Conservation (phyloP, 2,888 invertebrate species). For the Bembecia ichneumoniformis region DNA sequence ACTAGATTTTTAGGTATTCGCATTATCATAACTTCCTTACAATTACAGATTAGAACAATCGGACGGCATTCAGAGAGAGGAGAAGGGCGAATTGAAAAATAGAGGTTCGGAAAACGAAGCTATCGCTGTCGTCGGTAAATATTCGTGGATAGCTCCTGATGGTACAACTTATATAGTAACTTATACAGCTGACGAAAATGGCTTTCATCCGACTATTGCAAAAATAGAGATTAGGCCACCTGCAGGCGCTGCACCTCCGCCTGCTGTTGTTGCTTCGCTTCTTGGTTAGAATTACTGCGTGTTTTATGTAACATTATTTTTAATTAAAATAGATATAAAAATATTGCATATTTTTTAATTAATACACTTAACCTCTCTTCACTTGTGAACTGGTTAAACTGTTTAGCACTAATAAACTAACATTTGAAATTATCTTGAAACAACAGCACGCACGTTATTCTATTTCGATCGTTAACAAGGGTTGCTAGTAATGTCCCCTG, state of each 20-base stretch:
- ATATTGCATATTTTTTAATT: too few relatives aligned
- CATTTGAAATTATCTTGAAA: too few relatives aligned
- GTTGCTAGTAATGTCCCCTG: too few relatives aligned
- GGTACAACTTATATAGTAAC: slow-evolving; percentile 73
- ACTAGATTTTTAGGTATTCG: neutral
- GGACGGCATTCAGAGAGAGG: slow-evolving; percentile 70
- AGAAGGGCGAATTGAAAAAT: slow-evolving; percentile 71
- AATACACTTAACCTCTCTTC: too few relatives aligned
- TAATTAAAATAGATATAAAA: too few relatives aligned
- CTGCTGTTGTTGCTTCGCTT: slow-evolving; percentile 48
- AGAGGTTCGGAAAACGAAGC: slow-evolving; percentile 71
- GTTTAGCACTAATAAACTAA: too few relatives aligned
- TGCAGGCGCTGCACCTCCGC: slow-evolving; percentile 27
- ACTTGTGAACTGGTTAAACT: too few relatives aligned
- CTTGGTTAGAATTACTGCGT: slow-evolving; percentile 28
- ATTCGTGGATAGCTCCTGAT: slow-evolving; percentile 70
- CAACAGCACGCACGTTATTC: too few relatives aligned
- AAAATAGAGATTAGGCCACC: slow-evolving; percentile 47
- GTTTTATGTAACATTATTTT: neutral
- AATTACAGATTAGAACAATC: slow-evolving; percentile 64
- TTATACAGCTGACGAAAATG: slow-evolving; percentile 71
- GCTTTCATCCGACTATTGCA: slow-evolving; percentile 59
- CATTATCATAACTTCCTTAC: slow-evolving; percentile 6
- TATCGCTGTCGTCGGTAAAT: slow-evolving; percentile 69
- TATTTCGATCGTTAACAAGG: too few relatives aligned